phyloP scores from a whole-genome alignment of 2,888 invertebrate genomes.

The Poecilobothrus nobilitatus region DNA sequence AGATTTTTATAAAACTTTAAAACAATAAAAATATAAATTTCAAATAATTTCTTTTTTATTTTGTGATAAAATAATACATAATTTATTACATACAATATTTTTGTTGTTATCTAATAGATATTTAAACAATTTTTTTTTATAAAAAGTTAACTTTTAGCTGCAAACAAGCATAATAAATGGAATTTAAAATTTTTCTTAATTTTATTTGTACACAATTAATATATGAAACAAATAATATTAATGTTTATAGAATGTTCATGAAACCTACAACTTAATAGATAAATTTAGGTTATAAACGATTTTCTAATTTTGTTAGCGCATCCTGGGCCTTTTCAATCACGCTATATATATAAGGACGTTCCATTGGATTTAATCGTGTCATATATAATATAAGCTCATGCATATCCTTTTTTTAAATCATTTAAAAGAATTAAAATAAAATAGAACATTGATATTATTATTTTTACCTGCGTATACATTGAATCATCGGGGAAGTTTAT shows the following conservation, averaged over 20 bases:
- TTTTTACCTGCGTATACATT: conserved; percentile 49
- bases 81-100: no score
- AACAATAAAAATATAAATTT: not conserved
- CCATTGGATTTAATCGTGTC: conserved; percentile 65
- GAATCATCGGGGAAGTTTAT: conserved; percentile 61
- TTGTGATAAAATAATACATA: not conserved
- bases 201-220: not conserved
- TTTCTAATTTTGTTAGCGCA: conserved; percentile 50
- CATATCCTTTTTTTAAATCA: conserved; percentile 47
- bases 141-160: conserved; percentile 6
- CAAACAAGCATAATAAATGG: not conserved
- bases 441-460: not conserved
- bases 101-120: no score
- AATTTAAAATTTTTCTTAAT: not conserved
- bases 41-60: not conserved
- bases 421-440: conserved; percentile 28
- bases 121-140: not conserved
- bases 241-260: not conserved
- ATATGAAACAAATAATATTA: not conserved
- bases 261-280: not conserved
- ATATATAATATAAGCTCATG: conserved; percentile 60
- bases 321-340: conserved; percentile 56
- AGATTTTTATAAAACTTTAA: not conserved
- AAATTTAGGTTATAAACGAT: conserved; percentile 44
- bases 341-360: conserved; percentile 66